These are phyloP conservation scores for Noturus placidus DNA, from an alignment of 2,113 vertebrate genomes.

Conservation along the genomic window DNA sequence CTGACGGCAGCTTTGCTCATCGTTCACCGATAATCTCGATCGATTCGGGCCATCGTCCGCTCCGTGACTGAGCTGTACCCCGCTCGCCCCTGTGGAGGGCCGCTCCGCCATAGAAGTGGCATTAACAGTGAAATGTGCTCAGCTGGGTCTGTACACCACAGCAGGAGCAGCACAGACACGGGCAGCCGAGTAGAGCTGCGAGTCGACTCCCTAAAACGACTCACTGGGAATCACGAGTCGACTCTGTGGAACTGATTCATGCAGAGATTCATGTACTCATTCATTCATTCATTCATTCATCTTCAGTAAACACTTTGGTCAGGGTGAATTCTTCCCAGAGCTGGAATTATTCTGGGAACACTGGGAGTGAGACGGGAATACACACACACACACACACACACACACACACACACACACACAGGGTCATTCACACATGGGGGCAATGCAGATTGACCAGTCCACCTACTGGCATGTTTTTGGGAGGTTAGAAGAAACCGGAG, in stretches of 20 bases:
- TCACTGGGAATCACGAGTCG: background rate
- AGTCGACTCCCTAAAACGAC: background rate
- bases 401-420: background rate
- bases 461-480: background rate
- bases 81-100: slow-evolving; percentile 53
- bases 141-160: slow-evolving; percentile 43
- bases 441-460: background rate
- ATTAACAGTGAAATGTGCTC: slow-evolving; percentile 50
- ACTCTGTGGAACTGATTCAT: background rate
- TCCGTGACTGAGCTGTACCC: slow-evolving; percentile 48
- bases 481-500: background rate
- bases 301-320: background rate
- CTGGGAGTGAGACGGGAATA: too few species aligned
- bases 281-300: too few species aligned
- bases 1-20: slow-evolving; percentile 57
- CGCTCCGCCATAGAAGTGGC: slow-evolving; percentile 59
- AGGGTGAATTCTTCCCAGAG: background rate
- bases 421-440: background rate
- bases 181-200: background rate
- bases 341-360: too few species aligned
- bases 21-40: slow-evolving; percentile 52
- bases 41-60: slow-evolving; percentile 47
- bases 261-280: background rate
- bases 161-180: slow-evolving; percentile 36
- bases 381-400: background rate